Conservation (phyloP, 2,797 vertebrate species). For the Mormyrops boulengeri region DNA sequence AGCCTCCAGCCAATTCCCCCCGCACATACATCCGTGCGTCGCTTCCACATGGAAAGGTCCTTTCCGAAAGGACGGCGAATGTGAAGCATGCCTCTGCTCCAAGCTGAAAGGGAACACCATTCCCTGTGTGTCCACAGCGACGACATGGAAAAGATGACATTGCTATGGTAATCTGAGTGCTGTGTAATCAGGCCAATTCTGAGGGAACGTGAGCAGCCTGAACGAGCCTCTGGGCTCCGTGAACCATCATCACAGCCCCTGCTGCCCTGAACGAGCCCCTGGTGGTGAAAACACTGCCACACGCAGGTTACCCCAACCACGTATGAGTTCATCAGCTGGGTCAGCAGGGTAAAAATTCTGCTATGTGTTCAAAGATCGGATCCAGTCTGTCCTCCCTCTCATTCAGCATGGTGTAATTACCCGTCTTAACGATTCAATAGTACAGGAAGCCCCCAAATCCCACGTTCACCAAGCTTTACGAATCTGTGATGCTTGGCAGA, state of each 20-base stretch:
- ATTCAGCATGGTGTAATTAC: neutral
- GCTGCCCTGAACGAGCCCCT: neutral
- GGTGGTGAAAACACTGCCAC: neutral
- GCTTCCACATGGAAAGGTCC: neutral
- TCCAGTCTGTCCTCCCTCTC: neutral
- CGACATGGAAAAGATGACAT: neutral
- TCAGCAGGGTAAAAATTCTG: neutral
- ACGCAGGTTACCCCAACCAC: neutral
- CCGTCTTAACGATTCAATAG: neutral
- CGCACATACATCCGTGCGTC: neutral
- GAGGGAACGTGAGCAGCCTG: neutral
- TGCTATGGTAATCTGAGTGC: neutral
- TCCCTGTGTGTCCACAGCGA: neutral
- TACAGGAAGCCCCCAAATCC: neutral
- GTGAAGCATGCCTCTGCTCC: neutral
- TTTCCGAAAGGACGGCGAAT: neutral
- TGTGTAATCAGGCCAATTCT: neutral
- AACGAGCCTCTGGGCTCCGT: neutral
- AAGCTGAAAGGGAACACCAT: neutral
- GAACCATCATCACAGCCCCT: constrained; percentile 7
- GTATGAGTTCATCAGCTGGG: too few species aligned
- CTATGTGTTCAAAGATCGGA: neutral
- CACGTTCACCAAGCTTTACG: neutral
- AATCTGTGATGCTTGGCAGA: neutral
- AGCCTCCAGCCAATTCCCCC: neutral